A percentile compares a stretch with the other conserved stretches of the same genome.
Conservation (phyloP, 2,888 invertebrate species). For the Camptogramma bilineatum region DNA sequence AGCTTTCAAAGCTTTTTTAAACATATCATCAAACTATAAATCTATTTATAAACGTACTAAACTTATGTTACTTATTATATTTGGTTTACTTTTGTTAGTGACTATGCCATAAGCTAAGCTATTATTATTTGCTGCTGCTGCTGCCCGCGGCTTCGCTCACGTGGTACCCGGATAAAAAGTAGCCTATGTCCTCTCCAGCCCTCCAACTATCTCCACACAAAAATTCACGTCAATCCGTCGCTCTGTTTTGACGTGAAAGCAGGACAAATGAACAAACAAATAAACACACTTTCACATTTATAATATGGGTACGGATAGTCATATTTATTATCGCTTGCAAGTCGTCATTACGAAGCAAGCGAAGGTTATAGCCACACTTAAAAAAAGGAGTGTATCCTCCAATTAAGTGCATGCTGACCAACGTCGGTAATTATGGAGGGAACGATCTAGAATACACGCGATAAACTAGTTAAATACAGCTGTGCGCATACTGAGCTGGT, state of each 20-base stretch:
- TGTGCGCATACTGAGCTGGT: slow-evolving; percentile 19
- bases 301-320: not conserved
- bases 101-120: not conserved
- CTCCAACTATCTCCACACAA: no score
- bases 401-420: slow-evolving; percentile 28
- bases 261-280: no score
- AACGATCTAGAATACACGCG: slow-evolving; percentile 24
- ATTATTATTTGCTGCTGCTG: not conserved
- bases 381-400: slow-evolving; percentile 20
- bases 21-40: no score
- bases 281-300: no score
- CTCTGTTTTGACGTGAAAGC: no score
- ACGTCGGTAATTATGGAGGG: slow-evolving; percentile 25
- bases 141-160: no score
- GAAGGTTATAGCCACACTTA: slow-evolving; percentile 7
- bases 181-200: no score
- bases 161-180: no score
- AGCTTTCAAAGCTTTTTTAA: no score
- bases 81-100: not conserved
- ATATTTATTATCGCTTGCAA: slow-evolving; percentile 3
- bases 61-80: no score
- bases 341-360: not conserved
- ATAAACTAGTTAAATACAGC: slow-evolving; percentile 26
- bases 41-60: no score
- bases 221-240: no score